A percentile compares a stretch with the other conserved stretches of the same genome.
Conservation (phyloP, 2,888 invertebrate species). For the Dichetophora obliterata region DNA sequence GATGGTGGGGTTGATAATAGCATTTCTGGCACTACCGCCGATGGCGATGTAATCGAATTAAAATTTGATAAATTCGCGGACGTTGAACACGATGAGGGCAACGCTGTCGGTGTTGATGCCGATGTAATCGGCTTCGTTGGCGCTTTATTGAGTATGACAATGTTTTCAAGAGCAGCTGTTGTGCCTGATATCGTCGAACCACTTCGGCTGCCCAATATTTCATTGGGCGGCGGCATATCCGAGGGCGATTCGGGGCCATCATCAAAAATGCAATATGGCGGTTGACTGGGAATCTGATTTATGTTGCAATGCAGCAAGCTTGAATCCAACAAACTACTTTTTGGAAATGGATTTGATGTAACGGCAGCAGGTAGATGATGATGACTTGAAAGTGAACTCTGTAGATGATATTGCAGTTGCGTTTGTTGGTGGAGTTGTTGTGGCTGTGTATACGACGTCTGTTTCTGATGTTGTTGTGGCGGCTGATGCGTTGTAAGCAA, state of each 20-base stretch:
- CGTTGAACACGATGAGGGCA: conserved; percentile 54
- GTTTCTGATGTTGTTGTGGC: conserved; percentile 42
- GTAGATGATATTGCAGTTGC: conserved; percentile 49
- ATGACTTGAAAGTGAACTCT: conserved; percentile 48
- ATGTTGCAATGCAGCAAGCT: conserved; percentile 66
- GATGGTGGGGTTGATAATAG: conserved; percentile 65
- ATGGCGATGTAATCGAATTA: conserved; percentile 69
- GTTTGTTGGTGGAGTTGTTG: conserved; percentile 49
- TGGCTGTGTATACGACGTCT: conserved; percentile 32
- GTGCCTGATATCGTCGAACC: conserved; percentile 25
- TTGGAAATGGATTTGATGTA: conserved; percentile 54
- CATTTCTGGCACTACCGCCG: conserved; percentile 68
- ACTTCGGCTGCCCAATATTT: conserved; percentile 42
- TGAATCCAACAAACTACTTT: conserved; percentile 62
- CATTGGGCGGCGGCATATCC: conserved; percentile 57
- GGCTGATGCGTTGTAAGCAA: conserved; percentile 42
- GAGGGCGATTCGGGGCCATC: conserved; percentile 67
- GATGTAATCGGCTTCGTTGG: conserved; percentile 36
- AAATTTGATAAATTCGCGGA: conserved; percentile 65
- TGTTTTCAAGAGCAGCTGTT: conserved; percentile 48
- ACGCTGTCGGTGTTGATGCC: conserved; percentile 44
- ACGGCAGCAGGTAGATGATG: conserved; percentile 45
- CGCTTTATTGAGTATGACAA: conserved; percentile 53
- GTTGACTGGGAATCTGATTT: conserved; percentile 68
- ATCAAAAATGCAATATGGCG: conserved; percentile 68